phyloP scores from a whole-genome alignment of 2,797 vertebrate species.

The Clarias pachynema region DNA sequence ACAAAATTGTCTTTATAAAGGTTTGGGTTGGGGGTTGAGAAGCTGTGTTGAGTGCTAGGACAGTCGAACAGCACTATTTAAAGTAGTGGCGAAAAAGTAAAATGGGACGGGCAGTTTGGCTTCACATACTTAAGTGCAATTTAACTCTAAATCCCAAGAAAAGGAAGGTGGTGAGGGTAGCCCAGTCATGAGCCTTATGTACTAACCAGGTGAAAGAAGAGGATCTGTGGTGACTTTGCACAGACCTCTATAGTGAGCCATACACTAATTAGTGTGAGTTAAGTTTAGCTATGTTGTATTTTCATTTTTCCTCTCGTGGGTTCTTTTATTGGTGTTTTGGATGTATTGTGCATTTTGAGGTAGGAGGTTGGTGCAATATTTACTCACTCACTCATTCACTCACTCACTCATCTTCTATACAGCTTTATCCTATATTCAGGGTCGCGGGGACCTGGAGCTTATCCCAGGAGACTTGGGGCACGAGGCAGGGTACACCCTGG shows the following conservation, averaged over 20 bases:
- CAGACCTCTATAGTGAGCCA: constrained; percentile 36
- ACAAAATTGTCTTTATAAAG: constrained; percentile 1
- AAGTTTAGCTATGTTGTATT: constrained; percentile 45
- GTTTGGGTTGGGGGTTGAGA: neutral
- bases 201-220: constrained; percentile 7
- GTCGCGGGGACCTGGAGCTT: too few species aligned
- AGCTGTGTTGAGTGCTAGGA: neutral
- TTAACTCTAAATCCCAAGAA: constrained; percentile 19
- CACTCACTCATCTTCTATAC: too few species aligned
- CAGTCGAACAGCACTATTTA: neutral
- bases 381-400: neutral
- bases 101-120: constrained; percentile 1
- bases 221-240: constrained; percentile 10
- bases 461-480: too few species aligned
- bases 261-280: constrained; percentile 55
- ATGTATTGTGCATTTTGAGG: constrained; percentile 15
- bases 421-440: too few species aligned
- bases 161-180: neutral
- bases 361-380: constrained; percentile 30
- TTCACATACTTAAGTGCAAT: constrained; percentile 43
- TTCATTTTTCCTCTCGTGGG: constrained; percentile 9
- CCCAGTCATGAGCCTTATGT: constrained; percentile 71
- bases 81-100: constrained; percentile 10
- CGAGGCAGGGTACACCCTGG: too few species aligned
- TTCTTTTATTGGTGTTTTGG: constrained; percentile 29